Conservation (phyloP, 2,113 vertebrate species). For the Fulmarus glacialis region DNA sequence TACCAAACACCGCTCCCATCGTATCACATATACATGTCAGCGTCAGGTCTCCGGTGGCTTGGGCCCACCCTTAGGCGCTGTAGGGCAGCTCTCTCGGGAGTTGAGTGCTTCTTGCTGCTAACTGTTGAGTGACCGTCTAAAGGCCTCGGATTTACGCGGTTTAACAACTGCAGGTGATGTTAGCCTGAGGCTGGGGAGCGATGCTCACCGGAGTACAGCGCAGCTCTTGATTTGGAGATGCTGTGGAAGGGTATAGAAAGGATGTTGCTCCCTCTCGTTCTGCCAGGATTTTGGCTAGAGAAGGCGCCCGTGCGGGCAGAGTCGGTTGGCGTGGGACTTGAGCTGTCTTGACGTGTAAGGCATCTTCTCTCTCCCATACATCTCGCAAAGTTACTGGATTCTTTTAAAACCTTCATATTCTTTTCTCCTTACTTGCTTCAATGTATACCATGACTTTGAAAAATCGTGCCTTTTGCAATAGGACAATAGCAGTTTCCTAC, state of each 20-base stretch:
- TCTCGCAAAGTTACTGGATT: background rate
- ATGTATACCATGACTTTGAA: background rate
- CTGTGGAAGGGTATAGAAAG: background rate
- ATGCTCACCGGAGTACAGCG: rapidly evolving
- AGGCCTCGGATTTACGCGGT: background rate
- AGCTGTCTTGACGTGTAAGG: background rate
- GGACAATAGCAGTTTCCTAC: background rate
- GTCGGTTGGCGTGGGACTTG: background rate
- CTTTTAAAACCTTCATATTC: background rate
- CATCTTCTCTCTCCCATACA: background rate
- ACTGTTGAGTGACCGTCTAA: background rate
- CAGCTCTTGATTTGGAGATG: background rate
- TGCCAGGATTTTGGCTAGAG: background rate
- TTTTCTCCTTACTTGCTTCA: background rate
- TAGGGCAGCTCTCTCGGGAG: background rate
- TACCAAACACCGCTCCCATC: background rate
- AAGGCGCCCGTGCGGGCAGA: background rate
- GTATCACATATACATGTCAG: rapidly evolving
- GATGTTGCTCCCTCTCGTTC: background rate
- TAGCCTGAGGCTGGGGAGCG: background rate
- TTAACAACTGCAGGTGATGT: background rate
- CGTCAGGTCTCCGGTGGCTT: rapidly evolving
- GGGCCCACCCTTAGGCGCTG: background rate
- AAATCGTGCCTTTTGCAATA: constrained; percentile 32
- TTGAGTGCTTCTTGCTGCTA: background rate